Evolutionary conservation across 2,113 vertebrate species (phyloP), one percentile per base, ranked within the genome.

Genomic region (Benitochromis conjunctus): DNA sequence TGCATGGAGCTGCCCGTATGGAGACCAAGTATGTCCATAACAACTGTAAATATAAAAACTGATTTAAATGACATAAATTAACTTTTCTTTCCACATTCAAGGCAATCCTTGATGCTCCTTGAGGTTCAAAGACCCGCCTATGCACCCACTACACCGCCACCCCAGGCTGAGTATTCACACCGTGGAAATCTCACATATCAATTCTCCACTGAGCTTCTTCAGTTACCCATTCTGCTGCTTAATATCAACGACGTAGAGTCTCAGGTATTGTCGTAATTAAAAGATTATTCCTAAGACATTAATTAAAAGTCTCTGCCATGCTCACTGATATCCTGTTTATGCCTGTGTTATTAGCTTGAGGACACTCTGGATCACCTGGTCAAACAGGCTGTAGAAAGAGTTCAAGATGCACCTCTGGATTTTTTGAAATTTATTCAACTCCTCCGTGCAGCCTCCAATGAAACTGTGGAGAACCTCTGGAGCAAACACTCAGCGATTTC

Each of bases 361-460:
- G 96, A 97, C 74, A 86, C 94, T 10, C 82, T 98, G 74, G 93
- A 96, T 4, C 93, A 97, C 79, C 91, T 98, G 88, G 93, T 96
- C 38, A 26, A 66, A 81, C 92, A 96, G 76, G 96, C 96, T 76
- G 58, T 90, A 9, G 93, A 93, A 2, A 85, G 78, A 71, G 95
- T 97, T 84, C 96, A 96, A 0, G 96, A 97, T 46, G 94, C 96
- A 71, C 96, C 96, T 2, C 62, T 95, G 43, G 97, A 95, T 79
- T 97, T 96, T 89, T 8, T 97, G 79, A 91, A 97, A 84, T 93
- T 98, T 0, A 51, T 96, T 16, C 97, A 97, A 85, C 91, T 97
- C 14, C 81, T 97, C 57, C 96, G 95, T 60, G 7, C 11, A n/a
- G 60, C 91, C 14, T 88, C 55, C 0, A 1, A 31, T 36, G 91